A percentile compares a stretch with the other conserved stretches of the same genome.
phyloP scores from a whole-genome alignment of 2,888 invertebrate species.

The Oegoconia quadripuncta region DNA sequence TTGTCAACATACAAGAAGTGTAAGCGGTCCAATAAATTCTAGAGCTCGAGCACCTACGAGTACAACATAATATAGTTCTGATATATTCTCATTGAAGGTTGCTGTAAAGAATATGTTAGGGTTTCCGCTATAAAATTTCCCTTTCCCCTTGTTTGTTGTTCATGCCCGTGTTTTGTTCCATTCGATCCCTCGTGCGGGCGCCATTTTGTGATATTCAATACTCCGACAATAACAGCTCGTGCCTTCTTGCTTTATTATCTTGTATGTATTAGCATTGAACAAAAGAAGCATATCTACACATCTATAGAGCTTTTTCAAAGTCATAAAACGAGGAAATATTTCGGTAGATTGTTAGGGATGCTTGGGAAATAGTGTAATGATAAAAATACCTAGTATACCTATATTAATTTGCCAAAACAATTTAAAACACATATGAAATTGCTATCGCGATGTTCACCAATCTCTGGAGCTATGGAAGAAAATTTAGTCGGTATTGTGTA shows the following conservation, averaged over 20 bases:
- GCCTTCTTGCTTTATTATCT: constrained; percentile 41
- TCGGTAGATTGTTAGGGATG: background rate
- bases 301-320: background rate
- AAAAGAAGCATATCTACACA: constrained; percentile 19
- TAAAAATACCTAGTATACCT: too few relatives aligned
- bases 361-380: too few relatives aligned
- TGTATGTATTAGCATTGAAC: constrained; percentile 37
- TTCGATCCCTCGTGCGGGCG: constrained; percentile 29
- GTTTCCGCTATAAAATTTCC: constrained; percentile 45
- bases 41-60: constrained; percentile 16
- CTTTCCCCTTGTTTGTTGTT: constrained; percentile 34
- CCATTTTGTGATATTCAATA: constrained; percentile 53
- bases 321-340: background rate
- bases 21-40: constrained; percentile 10
- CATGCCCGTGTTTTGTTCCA: constrained; percentile 43
- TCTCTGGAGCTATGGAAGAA: too few relatives aligned
- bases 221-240: constrained; percentile 41
- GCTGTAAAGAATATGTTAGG: constrained; percentile 45
- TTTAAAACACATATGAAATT: too few relatives aligned
- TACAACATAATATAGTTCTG: constrained; percentile 23
- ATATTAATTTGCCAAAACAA: too few relatives aligned
- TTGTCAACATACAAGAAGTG: background rate
- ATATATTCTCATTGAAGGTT: constrained; percentile 29
- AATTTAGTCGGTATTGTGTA: too few relatives aligned
- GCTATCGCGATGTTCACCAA: too few relatives aligned